Conservation (phyloP, 2,113 vertebrate species). For the Nyctereutes procyonoides region DNA sequence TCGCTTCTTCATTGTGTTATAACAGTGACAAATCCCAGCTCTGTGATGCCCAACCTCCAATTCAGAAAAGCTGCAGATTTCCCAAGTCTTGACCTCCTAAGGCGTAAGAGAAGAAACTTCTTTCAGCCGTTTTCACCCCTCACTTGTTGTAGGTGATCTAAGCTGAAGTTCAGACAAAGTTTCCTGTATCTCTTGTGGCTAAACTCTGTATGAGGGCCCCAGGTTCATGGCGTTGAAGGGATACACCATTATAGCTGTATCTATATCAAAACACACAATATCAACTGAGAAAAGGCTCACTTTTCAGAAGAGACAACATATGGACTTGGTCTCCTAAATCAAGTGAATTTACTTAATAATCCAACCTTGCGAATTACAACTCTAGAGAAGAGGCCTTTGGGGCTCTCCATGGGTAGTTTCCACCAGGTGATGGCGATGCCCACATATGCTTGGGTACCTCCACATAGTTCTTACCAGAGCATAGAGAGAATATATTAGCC, state of each 20-base stretch:
- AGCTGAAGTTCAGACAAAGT: background rate
- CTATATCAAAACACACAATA: background rate
- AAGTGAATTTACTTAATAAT: background rate
- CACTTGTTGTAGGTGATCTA: background rate
- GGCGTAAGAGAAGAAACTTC: background rate
- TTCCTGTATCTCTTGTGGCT: background rate
- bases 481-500: background rate
- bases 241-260: background rate
- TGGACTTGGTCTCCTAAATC: background rate
- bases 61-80: slow-evolving; percentile 22
- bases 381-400: background rate
- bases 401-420: background rate
- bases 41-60: background rate
- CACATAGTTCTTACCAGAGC: background rate
- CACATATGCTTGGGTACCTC: background rate
- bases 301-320: background rate
- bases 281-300: background rate
- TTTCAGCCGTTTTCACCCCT: background rate
- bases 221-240: background rate
- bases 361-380: background rate
- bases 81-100: background rate
- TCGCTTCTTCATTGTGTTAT: background rate
- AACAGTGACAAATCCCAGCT: background rate
- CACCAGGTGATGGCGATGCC: background rate
- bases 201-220: background rate